A percentile compares a stretch with the other conserved stretches of the same genome.
Conservation (phyloP, 2,113 vertebrate genomes). For the Turdus rufiventris region DNA sequence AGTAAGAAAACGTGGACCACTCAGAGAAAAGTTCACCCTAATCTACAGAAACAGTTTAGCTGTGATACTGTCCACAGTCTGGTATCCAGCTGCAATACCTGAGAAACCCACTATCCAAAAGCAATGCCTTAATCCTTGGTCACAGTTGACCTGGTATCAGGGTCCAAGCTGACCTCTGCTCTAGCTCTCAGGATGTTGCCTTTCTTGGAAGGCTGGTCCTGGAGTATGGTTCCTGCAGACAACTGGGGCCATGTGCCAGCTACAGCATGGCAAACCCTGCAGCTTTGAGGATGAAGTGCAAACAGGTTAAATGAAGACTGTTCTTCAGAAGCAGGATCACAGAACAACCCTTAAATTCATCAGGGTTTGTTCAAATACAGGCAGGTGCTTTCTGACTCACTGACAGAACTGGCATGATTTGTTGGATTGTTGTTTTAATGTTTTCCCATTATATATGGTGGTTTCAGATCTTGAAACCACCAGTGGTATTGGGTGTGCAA, state of each 20-base stretch:
- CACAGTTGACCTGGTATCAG: rapidly evolving
- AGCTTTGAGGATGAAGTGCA: neutral
- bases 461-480: neutral
- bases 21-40: neutral
- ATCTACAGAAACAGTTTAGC: neutral
- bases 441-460: neutral
- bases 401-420: neutral
- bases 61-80: neutral
- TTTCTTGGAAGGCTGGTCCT: neutral
- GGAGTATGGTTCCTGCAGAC: neutral
- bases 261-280: neutral
- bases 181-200: neutral
- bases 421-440: neutral
- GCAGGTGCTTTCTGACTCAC: neutral
- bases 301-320: neutral
- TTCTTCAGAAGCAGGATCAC: neutral
- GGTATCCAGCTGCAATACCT: neutral
- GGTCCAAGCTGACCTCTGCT: neutral
- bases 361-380: neutral
- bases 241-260: rapidly evolving
- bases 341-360: neutral
- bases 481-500: neutral
- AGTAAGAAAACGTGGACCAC: rapidly evolving
- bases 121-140: neutral
- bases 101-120: neutral